These are phyloP conservation scores for Scylla paramamosain DNA, from an alignment of 1,140 invertebrate species.

Conservation along the genomic window DNA sequence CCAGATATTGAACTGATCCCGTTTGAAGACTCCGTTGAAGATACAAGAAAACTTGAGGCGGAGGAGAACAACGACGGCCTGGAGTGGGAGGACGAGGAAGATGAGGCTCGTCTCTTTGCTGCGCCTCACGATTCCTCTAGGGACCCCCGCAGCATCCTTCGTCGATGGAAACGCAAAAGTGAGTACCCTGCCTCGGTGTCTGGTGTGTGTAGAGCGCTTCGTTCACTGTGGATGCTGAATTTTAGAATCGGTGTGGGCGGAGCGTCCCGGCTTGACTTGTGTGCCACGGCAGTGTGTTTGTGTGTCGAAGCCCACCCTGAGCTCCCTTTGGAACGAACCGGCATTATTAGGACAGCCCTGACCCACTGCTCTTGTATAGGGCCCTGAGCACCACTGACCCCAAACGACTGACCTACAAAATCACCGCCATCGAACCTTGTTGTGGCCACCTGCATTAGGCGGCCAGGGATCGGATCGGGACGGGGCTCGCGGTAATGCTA, in stretches of 20 bases:
- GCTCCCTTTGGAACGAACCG: background rate
- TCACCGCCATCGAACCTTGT: background rate
- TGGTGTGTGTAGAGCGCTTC: background rate
- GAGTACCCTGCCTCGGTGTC: background rate
- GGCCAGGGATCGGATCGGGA: too few species aligned
- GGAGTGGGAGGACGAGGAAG: background rate
- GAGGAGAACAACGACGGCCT: background rate
- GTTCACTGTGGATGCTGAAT: background rate
- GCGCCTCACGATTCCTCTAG: background rate
- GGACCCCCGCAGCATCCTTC: background rate
- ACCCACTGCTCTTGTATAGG: background rate
- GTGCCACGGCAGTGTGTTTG: background rate
- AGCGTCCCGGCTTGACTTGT: background rate
- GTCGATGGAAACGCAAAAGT: background rate
- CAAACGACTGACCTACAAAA: background rate
- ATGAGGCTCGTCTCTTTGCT: background rate
- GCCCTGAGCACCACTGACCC: background rate
- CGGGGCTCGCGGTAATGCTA: too few species aligned
- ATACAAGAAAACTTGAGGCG: background rate
- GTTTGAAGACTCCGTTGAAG: background rate
- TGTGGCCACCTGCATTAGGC: background rate
- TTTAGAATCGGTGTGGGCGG: background rate
- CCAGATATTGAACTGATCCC: constrained; percentile 8
- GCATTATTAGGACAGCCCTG: background rate
- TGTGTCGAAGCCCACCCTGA: background rate